Evolutionary conservation across 2,888 invertebrate genomes (phyloP).

Genomic region (Stenichneumon culpator): DNA sequence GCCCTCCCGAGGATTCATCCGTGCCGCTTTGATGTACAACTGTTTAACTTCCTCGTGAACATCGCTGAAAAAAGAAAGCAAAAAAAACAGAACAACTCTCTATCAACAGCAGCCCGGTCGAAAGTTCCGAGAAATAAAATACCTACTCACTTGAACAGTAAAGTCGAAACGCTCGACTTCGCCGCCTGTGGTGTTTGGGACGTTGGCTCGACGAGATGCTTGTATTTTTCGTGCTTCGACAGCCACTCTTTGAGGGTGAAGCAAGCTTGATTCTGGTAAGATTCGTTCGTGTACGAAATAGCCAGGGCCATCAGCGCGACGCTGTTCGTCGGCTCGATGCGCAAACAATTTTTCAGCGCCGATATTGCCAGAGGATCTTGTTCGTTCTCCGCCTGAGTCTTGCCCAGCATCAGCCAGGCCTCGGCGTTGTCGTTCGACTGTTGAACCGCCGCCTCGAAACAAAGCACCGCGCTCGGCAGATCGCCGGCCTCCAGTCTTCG

Average conservation of each 20-base stretch:
- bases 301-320: conserved; percentile 96
- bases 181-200: conserved; percentile 8
- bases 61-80: conserved; percentile 82
- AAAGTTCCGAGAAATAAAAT: conserved; percentile 60
- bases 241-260: conserved; percentile 93
- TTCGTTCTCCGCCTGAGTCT: conserved; percentile 99
- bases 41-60: conserved; percentile 90
- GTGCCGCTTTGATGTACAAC: conserved; percentile 92
- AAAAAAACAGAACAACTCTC: conserved; percentile 9
- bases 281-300: conserved; percentile 98
- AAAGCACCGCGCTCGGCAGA: conserved; percentile 97
- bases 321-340: conserved; percentile 92
- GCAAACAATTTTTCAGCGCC: conserved; percentile 94
- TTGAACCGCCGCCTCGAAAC: conserved; percentile 98
- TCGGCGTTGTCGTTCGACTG: conserved; percentile 92
- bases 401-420: conserved; percentile 95
- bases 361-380: conserved; percentile 97
- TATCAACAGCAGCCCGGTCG: background rate
- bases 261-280: conserved; percentile 95
- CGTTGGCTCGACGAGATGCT: conserved; percentile 87
- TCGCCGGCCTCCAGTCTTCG: conserved; percentile 94
- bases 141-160: conserved; percentile 77
- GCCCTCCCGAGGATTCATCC: conserved; percentile 89
- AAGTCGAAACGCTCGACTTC: conserved; percentile 83
- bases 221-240: conserved; percentile 92